phyloP scores from a whole-genome alignment of 2,888 invertebrate genomes.

The Brassicogethes aeneus region DNA sequence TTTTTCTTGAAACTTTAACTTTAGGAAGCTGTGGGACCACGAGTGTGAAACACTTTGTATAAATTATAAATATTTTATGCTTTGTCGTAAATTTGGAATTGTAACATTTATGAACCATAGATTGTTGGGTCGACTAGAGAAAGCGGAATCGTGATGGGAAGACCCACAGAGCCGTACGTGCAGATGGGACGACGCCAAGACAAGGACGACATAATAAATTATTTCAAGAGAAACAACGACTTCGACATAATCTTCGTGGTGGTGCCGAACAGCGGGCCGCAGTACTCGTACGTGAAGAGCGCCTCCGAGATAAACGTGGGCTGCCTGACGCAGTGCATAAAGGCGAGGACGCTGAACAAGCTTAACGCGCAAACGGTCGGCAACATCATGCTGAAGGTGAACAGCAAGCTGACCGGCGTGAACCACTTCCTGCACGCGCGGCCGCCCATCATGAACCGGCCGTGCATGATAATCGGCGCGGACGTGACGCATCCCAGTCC shows the following conservation, averaged over 20 bases:
- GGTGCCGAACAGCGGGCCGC: slow-evolving; percentile 42
- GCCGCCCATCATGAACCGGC: slow-evolving; percentile 30
- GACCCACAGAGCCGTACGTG: too few relatives aligned
- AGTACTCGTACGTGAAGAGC: slow-evolving; percentile 50
- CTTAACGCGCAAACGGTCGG: slow-evolving; percentile 53
- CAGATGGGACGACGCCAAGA: too few relatives aligned
- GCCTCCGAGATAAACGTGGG: slow-evolving; percentile 59
- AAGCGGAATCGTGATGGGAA: slow-evolving; percentile 4
- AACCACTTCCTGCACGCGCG: slow-evolving; percentile 49
- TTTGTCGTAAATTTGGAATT: too few relatives aligned
- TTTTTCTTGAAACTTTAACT: too few relatives aligned
- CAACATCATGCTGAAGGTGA: slow-evolving; percentile 65
- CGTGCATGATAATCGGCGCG: slow-evolving; percentile 62
- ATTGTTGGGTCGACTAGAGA: too few relatives aligned
- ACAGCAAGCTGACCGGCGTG: slow-evolving; percentile 74
- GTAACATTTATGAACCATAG: too few relatives aligned
- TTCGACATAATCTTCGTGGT: slow-evolving; percentile 53
- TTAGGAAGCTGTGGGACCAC: too few relatives aligned
- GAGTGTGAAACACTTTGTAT: too few relatives aligned
- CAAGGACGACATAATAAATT: slow-evolving; percentile 13
- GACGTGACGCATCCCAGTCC: slow-evolving; percentile 91
- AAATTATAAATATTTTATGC: too few relatives aligned
- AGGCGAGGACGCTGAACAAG: slow-evolving; percentile 42
- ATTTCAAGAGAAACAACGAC: slow-evolving; percentile 15
- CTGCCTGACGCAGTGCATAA: slow-evolving; percentile 67